Evolutionary conservation across 2,113 vertebrate species (phyloP).

Genomic region (Prietella phreatophila): DNA sequence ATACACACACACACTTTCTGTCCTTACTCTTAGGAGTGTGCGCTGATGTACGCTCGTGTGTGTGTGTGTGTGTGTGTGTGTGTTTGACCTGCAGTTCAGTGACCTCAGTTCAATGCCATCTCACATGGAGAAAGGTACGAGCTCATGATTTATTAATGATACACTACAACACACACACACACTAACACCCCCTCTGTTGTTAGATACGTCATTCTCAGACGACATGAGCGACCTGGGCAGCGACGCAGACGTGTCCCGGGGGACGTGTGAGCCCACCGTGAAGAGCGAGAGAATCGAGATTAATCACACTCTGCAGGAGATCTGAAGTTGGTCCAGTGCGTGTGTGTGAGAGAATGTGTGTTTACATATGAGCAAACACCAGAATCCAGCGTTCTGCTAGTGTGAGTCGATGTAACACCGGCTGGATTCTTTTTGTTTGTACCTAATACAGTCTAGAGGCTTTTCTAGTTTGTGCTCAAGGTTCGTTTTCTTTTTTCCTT

Average conservation of each 20-base stretch:
- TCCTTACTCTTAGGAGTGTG: neutral
- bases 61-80: neutral
- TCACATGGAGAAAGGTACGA: slow-evolving; percentile 87
- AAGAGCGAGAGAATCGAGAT: slow-evolving; percentile 89
- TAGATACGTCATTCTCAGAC: slow-evolving; percentile 77
- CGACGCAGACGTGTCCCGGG: slow-evolving; percentile 70
- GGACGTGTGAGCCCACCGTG: slow-evolving; percentile 80
- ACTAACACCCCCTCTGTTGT: neutral
- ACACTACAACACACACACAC: neutral
- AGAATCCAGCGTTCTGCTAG: neutral
- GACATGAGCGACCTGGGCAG: slow-evolving; percentile 78
- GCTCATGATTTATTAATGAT: neutral
- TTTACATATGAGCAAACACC: neutral
- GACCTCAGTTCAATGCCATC: slow-evolving; percentile 86
- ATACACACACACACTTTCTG: neutral
- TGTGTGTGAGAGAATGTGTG: neutral
- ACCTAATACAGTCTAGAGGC: slow-evolving; percentile 4
- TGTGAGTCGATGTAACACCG: slow-evolving; percentile 11
- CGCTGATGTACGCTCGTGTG: neutral
- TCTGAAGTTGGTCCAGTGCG: slow-evolving; percentile 66
- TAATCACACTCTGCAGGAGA: slow-evolving; percentile 85
- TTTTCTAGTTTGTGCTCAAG: slow-evolving; percentile 34
- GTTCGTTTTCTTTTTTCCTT: neutral
- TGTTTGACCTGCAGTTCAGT: slow-evolving; percentile 80
- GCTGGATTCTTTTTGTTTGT: neutral